These are phyloP conservation scores for Lampropteryx suffumata DNA, from an alignment of 2,888 invertebrate species.

Conservation along the genomic window DNA sequence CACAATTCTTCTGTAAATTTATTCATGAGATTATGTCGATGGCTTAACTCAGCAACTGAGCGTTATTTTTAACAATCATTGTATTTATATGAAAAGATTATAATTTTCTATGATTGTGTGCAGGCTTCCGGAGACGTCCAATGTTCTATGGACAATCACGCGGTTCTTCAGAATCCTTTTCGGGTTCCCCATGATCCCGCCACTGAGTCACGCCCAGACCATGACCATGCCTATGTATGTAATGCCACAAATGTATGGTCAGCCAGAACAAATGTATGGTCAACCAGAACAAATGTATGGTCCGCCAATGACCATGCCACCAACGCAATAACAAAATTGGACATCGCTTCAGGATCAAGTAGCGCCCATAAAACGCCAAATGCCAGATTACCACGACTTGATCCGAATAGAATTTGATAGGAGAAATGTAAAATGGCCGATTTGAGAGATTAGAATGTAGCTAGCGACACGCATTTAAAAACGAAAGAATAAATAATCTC, in stretches of 20 bases:
- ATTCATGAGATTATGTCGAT: neutral
- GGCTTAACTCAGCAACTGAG: neutral
- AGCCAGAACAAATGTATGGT: constrained; percentile 46
- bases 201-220: constrained; percentile 63
- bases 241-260: constrained; percentile 62
- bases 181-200: constrained; percentile 67
- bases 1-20: too few relatives aligned
- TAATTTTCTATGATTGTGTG: constrained; percentile 45
- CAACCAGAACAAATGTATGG: constrained; percentile 42
- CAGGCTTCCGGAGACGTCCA: constrained; percentile 81
- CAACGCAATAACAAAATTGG: constrained; percentile 68
- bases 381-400: constrained; percentile 79
- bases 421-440: constrained; percentile 22
- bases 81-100: constrained; percentile 16
- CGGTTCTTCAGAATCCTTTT: constrained; percentile 78
- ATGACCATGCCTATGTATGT: constrained; percentile 77
- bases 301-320: constrained; percentile 57
- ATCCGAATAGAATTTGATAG: constrained; percentile 49
- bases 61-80: constrained; percentile 6
- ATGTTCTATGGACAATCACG: constrained; percentile 81
- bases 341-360: constrained; percentile 71
- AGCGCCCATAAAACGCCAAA: constrained; percentile 66
- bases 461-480: constrained; percentile 6
- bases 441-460: constrained; percentile 12
- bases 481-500: too few relatives aligned